A percentile compares a stretch with the other conserved stretches of the same genome.
Conservation (phyloP, 2,113 vertebrate genomes). For the Fregetta grallaria region DNA sequence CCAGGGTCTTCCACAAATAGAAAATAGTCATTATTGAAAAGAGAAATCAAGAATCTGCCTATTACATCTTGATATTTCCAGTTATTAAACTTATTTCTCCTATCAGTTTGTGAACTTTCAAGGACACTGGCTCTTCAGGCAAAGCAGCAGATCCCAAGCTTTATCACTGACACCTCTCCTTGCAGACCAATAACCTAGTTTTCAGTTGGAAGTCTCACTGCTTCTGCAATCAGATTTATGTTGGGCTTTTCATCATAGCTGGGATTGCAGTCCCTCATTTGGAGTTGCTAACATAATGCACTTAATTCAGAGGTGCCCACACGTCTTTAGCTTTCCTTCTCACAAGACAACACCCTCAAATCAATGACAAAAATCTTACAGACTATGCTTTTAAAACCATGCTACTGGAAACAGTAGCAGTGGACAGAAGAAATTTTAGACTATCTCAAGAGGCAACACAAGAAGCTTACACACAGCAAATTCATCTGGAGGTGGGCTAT, state of each 20-base stretch:
- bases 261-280: not conserved
- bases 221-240: not conserved
- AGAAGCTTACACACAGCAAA: not conserved
- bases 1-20: not conserved
- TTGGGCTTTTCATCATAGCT: not conserved
- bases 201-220: not conserved
- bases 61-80: not conserved
- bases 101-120: not conserved
- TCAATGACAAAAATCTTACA: not conserved
- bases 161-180: not conserved
- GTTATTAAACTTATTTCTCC: not conserved
- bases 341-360: not conserved
- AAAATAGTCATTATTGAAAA: not conserved
- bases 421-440: not conserved
- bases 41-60: not conserved
- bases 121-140: not conserved
- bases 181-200: not conserved
- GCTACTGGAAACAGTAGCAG: not conserved
- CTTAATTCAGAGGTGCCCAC: not conserved
- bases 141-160: not conserved
- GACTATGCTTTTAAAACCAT: not conserved
- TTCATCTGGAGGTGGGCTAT: not conserved
- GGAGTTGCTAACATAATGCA: not conserved
- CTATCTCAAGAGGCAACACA: not conserved
- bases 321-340: not conserved